Conservation (phyloP, 2,113 vertebrate genomes). For the Sus scrofa region DNA sequence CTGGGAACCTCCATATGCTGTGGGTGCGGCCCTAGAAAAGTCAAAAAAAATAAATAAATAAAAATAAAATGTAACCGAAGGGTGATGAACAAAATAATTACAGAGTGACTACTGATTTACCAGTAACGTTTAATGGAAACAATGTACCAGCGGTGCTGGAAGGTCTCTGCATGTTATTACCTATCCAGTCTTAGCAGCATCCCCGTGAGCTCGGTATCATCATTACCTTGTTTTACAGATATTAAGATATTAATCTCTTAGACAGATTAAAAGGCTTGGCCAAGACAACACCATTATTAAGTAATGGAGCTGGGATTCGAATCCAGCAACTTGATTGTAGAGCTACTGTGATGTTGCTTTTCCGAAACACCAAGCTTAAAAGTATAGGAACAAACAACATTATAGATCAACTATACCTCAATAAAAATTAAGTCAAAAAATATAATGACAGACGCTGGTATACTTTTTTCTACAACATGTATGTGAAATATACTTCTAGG, state of each 20-base stretch:
- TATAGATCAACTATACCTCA: too few relatives aligned
- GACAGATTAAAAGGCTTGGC: background rate
- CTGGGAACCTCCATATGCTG: too few relatives aligned
- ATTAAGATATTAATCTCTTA: background rate
- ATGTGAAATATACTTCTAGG: constrained; percentile 21
- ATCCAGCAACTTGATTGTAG: background rate
- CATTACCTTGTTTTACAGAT: constrained; percentile 13
- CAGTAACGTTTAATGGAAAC: background rate
- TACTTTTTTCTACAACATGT: background rate
- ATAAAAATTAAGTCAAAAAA: too few relatives aligned
- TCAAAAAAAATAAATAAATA: too few relatives aligned
- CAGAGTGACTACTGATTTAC: background rate
- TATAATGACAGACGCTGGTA: background rate
- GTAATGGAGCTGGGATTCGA: background rate
- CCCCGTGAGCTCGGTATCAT: background rate
- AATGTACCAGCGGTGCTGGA: background rate
- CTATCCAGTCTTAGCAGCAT: background rate
- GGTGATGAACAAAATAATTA: background rate
- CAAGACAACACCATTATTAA: background rate
- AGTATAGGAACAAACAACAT: background rate
- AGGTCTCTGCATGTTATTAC: background rate
- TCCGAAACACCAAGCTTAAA: constrained; percentile 2
- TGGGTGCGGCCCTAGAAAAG: too few relatives aligned
- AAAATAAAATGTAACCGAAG: background rate
- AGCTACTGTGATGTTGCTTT: background rate